phyloP scores from a whole-genome alignment of 2,797 vertebrate species.

The Sternotherus odoratus region DNA sequence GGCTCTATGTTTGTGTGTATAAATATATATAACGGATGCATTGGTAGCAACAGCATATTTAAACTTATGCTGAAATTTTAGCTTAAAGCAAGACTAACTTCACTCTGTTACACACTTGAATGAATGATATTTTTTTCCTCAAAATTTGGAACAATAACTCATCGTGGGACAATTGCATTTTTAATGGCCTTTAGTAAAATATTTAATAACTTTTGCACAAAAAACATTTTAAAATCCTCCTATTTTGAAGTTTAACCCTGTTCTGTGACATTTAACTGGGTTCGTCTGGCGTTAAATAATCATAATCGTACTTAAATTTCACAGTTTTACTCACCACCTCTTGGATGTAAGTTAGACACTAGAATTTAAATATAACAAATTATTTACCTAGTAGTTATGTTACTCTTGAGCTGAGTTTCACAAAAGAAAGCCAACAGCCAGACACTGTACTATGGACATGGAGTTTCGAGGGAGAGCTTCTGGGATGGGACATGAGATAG shows the following conservation, averaged over 20 bases:
- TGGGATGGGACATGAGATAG: background rate
- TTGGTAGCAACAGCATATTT: background rate
- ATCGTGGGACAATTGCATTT: background rate
- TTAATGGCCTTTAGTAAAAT: background rate
- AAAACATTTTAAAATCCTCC: background rate
- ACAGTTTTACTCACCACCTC: background rate
- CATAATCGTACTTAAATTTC: background rate
- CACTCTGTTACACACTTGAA: background rate
- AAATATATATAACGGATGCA: accelerated
- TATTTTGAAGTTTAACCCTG: background rate
- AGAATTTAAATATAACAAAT: accelerated
- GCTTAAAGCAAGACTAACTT: background rate
- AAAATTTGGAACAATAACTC: background rate
- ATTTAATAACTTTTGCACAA: background rate
- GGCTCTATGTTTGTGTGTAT: background rate
- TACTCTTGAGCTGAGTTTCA: background rate
- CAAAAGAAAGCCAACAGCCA: background rate
- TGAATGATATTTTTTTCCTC: background rate
- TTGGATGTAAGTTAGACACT: background rate
- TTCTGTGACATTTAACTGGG: background rate
- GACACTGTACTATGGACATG: background rate
- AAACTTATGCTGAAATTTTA: background rate
- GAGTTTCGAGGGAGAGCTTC: background rate
- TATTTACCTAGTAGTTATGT: accelerated
- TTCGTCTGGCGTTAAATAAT: background rate